Conservation (phyloP, 2,797 vertebrate species). For the Vultur gryphus region DNA sequence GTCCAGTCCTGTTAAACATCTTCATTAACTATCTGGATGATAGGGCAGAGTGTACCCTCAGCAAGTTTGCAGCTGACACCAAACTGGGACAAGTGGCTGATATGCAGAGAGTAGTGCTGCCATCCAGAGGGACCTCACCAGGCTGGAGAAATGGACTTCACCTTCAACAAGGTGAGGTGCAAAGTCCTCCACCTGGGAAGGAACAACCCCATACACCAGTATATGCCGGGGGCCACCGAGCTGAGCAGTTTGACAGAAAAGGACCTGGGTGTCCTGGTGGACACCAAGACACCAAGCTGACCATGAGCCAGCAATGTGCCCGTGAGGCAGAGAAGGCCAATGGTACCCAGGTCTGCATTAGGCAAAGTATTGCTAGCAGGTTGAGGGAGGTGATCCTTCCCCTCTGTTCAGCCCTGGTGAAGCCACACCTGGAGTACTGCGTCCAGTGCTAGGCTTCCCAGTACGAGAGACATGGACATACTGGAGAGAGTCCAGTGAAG, state of each 20-base stretch:
- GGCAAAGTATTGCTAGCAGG: background rate
- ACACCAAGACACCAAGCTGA: background rate
- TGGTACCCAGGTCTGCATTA: background rate
- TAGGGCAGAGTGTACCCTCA: background rate
- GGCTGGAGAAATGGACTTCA: background rate
- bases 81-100: background rate
- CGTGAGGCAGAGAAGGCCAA: background rate
- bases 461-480: background rate
- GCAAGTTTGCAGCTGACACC: background rate
- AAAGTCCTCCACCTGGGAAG: background rate
- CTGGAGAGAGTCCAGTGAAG: background rate
- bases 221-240: background rate
- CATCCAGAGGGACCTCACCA: background rate
- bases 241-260: background rate
- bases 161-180: background rate
- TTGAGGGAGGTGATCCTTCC: background rate
- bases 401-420: background rate
- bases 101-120: background rate
- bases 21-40: background rate
- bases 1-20: background rate
- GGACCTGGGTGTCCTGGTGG: background rate
- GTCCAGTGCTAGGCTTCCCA: background rate
- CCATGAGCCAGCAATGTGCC: background rate
- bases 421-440: background rate
- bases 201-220: background rate